A percentile compares a stretch with the other conserved stretches of the same genome.
Evolutionary conservation across 2,797 vertebrate species (phyloP).

Genomic region (Myoxocephalus aenaeus): DNA sequence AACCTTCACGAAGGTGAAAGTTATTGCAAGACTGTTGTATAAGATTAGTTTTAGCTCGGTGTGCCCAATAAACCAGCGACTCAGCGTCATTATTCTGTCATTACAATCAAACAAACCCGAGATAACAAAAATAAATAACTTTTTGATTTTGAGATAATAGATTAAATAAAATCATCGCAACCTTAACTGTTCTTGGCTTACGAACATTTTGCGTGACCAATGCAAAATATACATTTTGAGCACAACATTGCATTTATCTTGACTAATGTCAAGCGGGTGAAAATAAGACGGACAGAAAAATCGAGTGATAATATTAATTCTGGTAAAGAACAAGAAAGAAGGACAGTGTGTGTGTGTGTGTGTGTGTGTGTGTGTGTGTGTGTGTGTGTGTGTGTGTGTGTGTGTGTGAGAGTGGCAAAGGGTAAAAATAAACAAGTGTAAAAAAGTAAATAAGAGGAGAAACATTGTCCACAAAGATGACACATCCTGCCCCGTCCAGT

Average conservation of each 20-base stretch:
- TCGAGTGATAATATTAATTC: not conserved
- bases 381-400: constrained; percentile 4
- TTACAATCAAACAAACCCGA: not conserved
- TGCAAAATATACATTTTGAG: not conserved
- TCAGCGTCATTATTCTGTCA: not conserved
- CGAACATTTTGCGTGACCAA: not conserved
- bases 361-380: constrained; percentile 4
- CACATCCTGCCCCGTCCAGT: constrained; percentile 25
- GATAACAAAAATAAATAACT: not conserved
- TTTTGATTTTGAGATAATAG: not conserved
- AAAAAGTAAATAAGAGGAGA: not conserved
- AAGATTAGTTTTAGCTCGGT: not conserved
- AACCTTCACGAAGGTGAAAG: not conserved
- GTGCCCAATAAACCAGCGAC: not conserved
- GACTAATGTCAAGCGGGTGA: constrained; percentile 15
- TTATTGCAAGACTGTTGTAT: not conserved
- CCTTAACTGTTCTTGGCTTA: not conserved
- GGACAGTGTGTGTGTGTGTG: not conserved
- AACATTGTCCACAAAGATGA: constrained; percentile 32
- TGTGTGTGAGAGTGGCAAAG: constrained; percentile 14
- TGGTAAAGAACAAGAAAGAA: not conserved
- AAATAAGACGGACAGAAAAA: constrained; percentile 8
- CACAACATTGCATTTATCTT: not conserved
- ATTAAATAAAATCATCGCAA: not conserved
- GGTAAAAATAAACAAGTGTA: constrained; percentile 18